Percentiles rank a stretch among this genome's conserved stretches.
These are phyloP conservation scores for Turnix velox DNA, from an alignment of 2,113 vertebrate genomes.

Conservation along the genomic window DNA sequence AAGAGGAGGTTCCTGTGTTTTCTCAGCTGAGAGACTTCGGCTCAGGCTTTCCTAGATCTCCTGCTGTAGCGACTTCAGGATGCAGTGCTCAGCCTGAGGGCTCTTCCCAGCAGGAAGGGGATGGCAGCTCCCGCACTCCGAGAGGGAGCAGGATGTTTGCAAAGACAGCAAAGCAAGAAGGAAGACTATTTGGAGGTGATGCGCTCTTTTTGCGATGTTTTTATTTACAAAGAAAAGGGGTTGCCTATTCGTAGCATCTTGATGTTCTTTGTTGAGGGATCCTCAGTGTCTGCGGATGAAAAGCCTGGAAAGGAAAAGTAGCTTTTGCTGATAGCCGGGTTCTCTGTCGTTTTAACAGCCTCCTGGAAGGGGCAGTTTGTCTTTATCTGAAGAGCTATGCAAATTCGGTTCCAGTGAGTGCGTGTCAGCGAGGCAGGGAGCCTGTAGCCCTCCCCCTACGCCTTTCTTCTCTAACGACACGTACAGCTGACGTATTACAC, in stretches of 20 bases:
- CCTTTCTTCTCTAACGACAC: background rate
- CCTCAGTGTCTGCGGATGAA: background rate
- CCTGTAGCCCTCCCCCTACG: background rate
- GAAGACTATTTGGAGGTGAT: background rate
- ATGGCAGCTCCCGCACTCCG: background rate
- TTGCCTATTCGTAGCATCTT: background rate
- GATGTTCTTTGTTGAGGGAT: background rate
- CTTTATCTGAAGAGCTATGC: background rate
- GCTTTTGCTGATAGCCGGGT: background rate
- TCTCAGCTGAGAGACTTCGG: background rate
- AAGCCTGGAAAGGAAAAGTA: background rate
- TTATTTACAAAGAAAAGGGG: background rate
- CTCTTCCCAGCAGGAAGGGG: background rate
- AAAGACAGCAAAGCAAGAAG: background rate
- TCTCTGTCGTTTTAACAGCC: background rate
- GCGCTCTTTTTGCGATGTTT: background rate
- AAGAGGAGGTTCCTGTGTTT: background rate
- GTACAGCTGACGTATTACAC: background rate
- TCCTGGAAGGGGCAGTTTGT: background rate
- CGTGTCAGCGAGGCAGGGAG: fast-evolving
- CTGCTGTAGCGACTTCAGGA: background rate
- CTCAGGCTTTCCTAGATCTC: background rate
- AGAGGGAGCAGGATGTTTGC: background rate
- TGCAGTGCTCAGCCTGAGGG: background rate
- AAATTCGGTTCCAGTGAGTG: background rate